Evolutionary conservation across 2,888 invertebrate species (phyloP).

Genomic region (Isoperla grammatica): DNA sequence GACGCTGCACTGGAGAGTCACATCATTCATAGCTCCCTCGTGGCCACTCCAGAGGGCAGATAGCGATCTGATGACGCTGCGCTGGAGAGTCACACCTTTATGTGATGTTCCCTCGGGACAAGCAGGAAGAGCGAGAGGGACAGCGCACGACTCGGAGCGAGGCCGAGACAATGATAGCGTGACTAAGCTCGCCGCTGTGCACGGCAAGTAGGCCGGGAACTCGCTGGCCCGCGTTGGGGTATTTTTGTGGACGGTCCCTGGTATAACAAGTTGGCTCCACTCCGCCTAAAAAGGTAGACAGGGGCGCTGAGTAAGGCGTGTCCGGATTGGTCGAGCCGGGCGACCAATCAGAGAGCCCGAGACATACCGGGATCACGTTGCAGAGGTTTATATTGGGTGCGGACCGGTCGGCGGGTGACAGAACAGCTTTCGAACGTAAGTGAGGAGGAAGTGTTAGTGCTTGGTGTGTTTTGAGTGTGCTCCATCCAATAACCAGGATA

Average conservation of each 20-base stretch:
- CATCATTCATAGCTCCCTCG: not conserved
- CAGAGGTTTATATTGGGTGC: conserved; percentile 72
- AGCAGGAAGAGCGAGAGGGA: conserved; percentile 1
- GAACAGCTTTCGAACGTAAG: conserved; percentile 98
- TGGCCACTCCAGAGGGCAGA: not conserved
- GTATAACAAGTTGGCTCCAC: conserved; percentile 30
- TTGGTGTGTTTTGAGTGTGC: conserved; percentile 6
- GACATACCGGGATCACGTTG: conserved; percentile 66
- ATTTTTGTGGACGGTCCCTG: conserved; percentile 12
- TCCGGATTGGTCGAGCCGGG: conserved; percentile 44
- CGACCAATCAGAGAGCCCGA: conserved; percentile 46
- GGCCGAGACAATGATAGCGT: conserved; percentile 15
- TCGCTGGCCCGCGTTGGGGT: conserved; percentile 3
- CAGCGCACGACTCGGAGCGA: not conserved
- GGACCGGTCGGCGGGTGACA: conserved; percentile 72
- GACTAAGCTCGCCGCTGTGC: conserved; percentile 2
- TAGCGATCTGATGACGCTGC: not conserved
- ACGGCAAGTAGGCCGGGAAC: conserved; percentile 8
- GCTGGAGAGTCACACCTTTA: conserved; percentile 17
- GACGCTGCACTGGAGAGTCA: not conserved
- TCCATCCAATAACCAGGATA: conserved; percentile 16
- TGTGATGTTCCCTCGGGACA: not conserved
- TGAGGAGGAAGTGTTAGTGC: conserved; percentile 44
- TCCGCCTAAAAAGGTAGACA: conserved; percentile 62
- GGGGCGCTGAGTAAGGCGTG: conserved; percentile 45